Conservation (phyloP, 64 coral and sea anemone genomes). For the Actinia tenebrosa region DNA sequence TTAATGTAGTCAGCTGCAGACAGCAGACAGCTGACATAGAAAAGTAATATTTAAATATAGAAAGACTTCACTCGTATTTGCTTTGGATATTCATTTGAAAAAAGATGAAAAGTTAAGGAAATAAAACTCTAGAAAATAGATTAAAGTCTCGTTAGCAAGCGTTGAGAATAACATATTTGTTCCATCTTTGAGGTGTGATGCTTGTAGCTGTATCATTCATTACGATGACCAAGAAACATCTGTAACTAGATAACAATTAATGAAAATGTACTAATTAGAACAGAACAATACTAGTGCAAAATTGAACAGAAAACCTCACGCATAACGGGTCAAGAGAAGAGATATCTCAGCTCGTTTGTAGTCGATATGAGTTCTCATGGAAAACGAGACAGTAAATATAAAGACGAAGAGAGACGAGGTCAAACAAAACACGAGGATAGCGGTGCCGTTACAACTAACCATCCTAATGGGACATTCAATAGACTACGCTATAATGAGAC, state of each 20-base stretch:
- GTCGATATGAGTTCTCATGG: not conserved
- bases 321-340: not conserved
- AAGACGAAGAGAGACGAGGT: not conserved
- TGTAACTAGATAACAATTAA: not conserved
- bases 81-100: not conserved
- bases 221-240: not conserved
- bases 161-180: not conserved
- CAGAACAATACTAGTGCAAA: not conserved
- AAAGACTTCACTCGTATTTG: conserved; percentile 2
- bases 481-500: not conserved
- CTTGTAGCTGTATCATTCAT: not conserved
- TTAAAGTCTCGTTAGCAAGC: not conserved
- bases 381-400: not conserved
- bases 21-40: not conserved
- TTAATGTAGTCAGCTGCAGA: not conserved
- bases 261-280: not conserved
- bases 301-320: not conserved
- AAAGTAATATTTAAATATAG: conserved; percentile 5
- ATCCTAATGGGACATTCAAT: not conserved
- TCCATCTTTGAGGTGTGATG: not conserved
- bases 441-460: not conserved
- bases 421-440: not conserved
- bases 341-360: not conserved
- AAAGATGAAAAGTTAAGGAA: not conserved
- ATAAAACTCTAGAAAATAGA: not conserved